Evolutionary conservation across 2,888 invertebrate genomes (phyloP).

Genomic region (Archips crataeganus): DNA sequence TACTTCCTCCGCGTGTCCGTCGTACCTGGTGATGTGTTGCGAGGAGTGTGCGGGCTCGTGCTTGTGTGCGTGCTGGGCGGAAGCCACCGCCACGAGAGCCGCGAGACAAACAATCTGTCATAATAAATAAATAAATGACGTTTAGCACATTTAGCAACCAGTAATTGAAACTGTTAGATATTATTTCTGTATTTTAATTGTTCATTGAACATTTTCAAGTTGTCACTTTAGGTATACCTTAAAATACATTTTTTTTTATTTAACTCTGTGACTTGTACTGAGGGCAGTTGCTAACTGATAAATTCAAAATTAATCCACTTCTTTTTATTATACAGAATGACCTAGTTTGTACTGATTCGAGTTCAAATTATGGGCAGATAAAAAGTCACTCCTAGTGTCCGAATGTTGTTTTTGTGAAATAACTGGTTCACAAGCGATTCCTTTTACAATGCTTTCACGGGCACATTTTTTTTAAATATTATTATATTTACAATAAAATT

Average conservation of each 20-base stretch:
- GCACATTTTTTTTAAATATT: no score
- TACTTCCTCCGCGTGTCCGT: conserved; percentile 47
- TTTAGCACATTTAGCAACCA: not conserved
- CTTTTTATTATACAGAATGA: conserved; percentile 23
- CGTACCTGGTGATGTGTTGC: conserved; percentile 50
- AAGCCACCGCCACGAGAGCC: conserved; percentile 14
- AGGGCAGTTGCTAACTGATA: conserved; percentile 25
- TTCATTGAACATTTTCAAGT: no score
- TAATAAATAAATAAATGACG: not conserved
- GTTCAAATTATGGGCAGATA: conserved; percentile 20
- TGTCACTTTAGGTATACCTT: conserved; percentile 6
- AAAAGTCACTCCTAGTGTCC: not conserved
- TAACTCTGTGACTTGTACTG: not conserved
- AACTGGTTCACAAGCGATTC: not conserved
- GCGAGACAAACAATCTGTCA: conserved; percentile 33
- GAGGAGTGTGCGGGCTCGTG: conserved; percentile 57
- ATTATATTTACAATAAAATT: no score
- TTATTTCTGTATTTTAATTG: no score
- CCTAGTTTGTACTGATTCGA: not conserved
- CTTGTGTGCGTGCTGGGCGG: conserved; percentile 51
- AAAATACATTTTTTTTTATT: not conserved
- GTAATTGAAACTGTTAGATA: no score
- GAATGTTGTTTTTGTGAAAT: not conserved
- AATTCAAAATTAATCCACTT: not conserved
- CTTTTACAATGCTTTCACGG: no score